These are phyloP conservation scores for Atherix ibis DNA, from an alignment of 2,888 invertebrate genomes.

Conservation along the genomic window DNA sequence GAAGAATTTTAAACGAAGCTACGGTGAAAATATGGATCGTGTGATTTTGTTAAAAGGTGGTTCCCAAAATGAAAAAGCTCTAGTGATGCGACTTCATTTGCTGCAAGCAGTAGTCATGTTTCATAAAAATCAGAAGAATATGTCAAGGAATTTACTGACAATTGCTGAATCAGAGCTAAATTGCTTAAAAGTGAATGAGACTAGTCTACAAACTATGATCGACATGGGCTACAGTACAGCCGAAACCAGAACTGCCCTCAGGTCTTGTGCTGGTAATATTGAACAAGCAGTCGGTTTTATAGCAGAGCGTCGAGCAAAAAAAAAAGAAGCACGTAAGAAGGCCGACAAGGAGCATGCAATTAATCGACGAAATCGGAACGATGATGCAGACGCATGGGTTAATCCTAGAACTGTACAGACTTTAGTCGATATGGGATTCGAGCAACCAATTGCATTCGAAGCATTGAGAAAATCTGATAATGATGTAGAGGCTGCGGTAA, in stretches of 20 bases:
- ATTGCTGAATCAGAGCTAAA: conserved; percentile 49
- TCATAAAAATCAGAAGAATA: conserved; percentile 53
- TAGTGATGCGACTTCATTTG: conserved; percentile 62
- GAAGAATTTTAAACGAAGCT: conserved; percentile 44
- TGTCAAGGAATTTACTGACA: conserved; percentile 43
- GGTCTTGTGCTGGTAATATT: conserved; percentile 41
- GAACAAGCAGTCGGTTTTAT: conserved; percentile 50
- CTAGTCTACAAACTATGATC: conserved; percentile 35
- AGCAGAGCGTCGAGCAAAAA: conserved; percentile 37
- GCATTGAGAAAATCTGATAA: conserved; percentile 54
- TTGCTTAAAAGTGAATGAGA: conserved; percentile 43
- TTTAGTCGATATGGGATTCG: conserved; percentile 53
- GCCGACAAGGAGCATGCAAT: conserved; percentile 36
- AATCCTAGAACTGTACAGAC: conserved; percentile 32
- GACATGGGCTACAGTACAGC: conserved; percentile 47
- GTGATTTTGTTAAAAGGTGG: conserved; percentile 41
- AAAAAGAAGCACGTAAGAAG: conserved; percentile 35
- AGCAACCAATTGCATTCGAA: conserved; percentile 37
- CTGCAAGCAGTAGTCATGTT: conserved; percentile 65
- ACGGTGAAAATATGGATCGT: conserved; percentile 48
- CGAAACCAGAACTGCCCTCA: conserved; percentile 55
- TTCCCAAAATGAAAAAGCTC: conserved; percentile 48
- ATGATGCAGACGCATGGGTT: conserved; percentile 19
- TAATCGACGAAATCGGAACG: conserved; percentile 16
- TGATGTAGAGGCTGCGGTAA: conserved; percentile 48